phyloP scores from a whole-genome alignment of 64 coral and sea anemone species.

The Stichodactyla helianthus region DNA sequence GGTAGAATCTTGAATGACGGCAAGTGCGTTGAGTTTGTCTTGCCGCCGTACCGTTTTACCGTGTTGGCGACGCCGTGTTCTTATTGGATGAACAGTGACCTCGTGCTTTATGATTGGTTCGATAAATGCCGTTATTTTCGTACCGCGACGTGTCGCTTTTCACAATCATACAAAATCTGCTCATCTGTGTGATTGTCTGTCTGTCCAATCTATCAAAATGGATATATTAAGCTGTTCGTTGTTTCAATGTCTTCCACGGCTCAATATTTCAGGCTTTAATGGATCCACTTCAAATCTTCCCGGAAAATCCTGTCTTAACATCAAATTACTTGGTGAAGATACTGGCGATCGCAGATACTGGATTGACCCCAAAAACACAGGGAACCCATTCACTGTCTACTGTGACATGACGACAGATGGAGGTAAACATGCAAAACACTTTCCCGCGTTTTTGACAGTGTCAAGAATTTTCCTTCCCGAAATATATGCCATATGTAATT shows the following conservation, averaged over 20 bases:
- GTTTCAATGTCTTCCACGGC: background rate
- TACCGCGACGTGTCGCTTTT: too few relatives aligned
- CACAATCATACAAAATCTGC: background rate
- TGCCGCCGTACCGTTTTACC: too few relatives aligned
- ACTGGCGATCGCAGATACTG: slow-evolving; percentile 1
- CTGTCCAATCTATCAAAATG: background rate
- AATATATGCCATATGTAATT: background rate
- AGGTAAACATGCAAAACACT: background rate
- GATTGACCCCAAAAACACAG: slow-evolving; percentile 13
- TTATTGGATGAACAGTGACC: too few relatives aligned
- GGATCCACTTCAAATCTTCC: background rate
- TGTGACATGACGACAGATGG: slow-evolving; percentile 39
- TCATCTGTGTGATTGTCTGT: background rate
- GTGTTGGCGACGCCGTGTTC: too few relatives aligned
- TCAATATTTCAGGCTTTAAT: background rate
- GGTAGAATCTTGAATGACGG: too few relatives aligned
- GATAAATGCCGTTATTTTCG: too few relatives aligned
- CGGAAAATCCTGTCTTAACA: background rate
- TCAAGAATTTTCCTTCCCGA: background rate
- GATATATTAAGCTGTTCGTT: background rate
- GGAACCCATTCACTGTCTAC: slow-evolving; percentile 2
- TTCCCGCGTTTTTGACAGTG: too few relatives aligned
- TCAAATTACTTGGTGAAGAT: background rate
- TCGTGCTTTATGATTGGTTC: too few relatives aligned
- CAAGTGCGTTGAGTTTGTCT: too few relatives aligned